A percentile compares a stretch with the other conserved stretches of the same genome.
Evolutionary conservation across 2,797 vertebrate genomes (phyloP).

Genomic region (Eulemur coronatus): DNA sequence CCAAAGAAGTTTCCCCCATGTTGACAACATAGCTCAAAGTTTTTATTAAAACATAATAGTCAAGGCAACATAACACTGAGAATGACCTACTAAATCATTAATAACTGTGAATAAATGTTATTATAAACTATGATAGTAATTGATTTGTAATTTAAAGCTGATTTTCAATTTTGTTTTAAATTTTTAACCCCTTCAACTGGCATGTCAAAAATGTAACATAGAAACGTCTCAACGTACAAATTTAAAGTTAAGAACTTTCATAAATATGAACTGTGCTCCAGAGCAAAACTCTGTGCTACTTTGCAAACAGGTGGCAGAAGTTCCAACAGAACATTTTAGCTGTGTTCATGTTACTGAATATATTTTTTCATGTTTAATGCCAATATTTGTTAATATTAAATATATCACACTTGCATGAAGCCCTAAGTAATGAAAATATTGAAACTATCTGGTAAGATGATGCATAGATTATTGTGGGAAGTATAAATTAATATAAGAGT

Average conservation of each 20-base stretch:
- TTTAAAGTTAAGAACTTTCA: background rate
- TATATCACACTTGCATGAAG: background rate
- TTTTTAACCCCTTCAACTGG: background rate
- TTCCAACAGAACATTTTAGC: background rate
- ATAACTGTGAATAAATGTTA: background rate
- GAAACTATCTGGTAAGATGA: background rate
- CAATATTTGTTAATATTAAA: background rate
- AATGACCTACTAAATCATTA: background rate
- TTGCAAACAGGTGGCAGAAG: background rate
- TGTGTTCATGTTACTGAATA: background rate
- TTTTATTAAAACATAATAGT: background rate
- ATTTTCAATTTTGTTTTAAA: constrained; percentile 2
- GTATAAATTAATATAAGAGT: background rate
- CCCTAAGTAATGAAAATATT: background rate
- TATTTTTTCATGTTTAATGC: background rate
- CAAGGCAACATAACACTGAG: background rate
- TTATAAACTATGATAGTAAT: background rate
- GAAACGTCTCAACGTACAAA: background rate
- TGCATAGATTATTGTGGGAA: background rate
- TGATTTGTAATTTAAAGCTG: background rate
- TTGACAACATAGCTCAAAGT: background rate
- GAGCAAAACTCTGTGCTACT: background rate
- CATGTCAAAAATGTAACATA: background rate
- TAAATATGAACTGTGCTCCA: background rate
- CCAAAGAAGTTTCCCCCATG: background rate